These are phyloP conservation scores for Lasius fuliginosus DNA, from an alignment of 2,888 invertebrate species.

Conservation along the genomic window DNA sequence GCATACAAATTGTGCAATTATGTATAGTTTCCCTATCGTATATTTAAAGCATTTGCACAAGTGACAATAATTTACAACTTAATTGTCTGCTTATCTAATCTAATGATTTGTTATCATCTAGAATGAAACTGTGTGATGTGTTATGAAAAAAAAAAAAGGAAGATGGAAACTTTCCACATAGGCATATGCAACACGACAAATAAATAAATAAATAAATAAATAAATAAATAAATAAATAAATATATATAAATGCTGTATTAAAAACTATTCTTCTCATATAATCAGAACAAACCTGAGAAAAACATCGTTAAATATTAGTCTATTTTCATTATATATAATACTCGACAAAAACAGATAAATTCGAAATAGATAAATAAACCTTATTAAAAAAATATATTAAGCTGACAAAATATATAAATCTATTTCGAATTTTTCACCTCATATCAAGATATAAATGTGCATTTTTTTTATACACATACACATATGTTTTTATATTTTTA, in stretches of 20 bases:
- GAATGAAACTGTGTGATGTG: not conserved
- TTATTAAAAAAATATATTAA: not conserved
- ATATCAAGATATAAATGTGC: not conserved
- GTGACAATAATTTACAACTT: slow-evolving; percentile 19
- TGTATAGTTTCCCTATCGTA: not conserved
- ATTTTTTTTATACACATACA: not conserved
- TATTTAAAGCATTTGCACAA: not conserved
- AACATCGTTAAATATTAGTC: not conserved
- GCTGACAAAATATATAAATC: not conserved
- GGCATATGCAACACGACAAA: not conserved
- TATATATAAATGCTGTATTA: not conserved
- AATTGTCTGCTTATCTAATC: slow-evolving; percentile 23
- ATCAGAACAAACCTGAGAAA: not conserved
- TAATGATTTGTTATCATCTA: not conserved
- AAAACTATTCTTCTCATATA: not conserved
- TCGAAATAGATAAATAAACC: not conserved
- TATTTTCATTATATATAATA: not conserved
- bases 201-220: not conserved
- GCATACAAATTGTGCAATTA: not conserved
- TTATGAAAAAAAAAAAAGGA: not conserved
- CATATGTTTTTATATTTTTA: not conserved
- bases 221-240: not conserved
- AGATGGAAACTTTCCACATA: not conserved
- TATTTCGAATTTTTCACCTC: not conserved
- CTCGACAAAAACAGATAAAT: not conserved